Base-by-base conservation (phyloP, 2,888 invertebrate genomes). In the Lasius platythorax region DNA sequence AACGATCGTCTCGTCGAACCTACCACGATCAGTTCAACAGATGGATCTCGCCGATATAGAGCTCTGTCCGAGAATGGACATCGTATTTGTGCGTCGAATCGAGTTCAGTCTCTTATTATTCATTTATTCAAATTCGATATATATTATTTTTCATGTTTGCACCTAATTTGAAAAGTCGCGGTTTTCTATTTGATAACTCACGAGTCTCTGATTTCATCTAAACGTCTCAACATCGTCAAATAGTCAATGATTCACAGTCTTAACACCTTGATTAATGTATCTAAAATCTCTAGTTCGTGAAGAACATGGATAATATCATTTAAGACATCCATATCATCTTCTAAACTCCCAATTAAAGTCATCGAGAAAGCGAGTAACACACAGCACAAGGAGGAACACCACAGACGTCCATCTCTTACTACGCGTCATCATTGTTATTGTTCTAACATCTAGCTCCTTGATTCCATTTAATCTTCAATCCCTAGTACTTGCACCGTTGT, bases 1-100 rank as follows among this genome's bases (percentile, higher is more conserved):
- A 61, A 81, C 61, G 79, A 81, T 81, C 61, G 79, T 81, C 70
- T 79, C 79, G 37, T 61, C 46, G 37, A 81, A 46, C 67, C 72
- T 81, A 70, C 2, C 23, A 15, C 43, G 33, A 43, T 43, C 78
- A 64, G 33, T 46, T 72, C 46, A 58, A 53, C 9, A 30, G 43
- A 33, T 50, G 50, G 23, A 68, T 58, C 23, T 23, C 56, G 18
- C 6, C 37, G 28, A 43, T 40, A 6, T n/a, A 43, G 4, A 43
- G 4, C 18, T 28, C n/a, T 43, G 28, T 78, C 72, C 37, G 72
- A 46, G 18, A 72, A 28, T 46, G 46, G 61, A 61, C 43, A 61
- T 61, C 12, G 18, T 79, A 61, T 63, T 81, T 81, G 72, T 81
- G 79, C 61, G 79, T 79, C 70, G 12, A 9, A 53, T 56, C 40